Conservation (phyloP, 2,888 invertebrate genomes). For the Orthosia cruda region DNA sequence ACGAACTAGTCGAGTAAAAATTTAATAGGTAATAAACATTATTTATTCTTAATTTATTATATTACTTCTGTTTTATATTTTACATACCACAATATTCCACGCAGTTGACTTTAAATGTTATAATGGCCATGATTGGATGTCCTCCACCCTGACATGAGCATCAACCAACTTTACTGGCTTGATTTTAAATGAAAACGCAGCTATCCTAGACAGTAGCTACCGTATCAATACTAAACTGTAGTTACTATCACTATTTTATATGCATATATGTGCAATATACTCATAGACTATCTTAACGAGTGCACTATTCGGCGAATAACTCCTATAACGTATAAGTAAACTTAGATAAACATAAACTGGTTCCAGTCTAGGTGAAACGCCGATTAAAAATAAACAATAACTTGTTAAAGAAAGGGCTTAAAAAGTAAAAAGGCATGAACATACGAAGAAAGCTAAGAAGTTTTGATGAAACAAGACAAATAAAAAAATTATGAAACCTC, state of each 20-base stretch:
- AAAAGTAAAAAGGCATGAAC: too few species aligned
- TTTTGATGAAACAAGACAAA: too few species aligned
- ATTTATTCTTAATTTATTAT: background rate
- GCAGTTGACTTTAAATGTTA: constrained; percentile 61
- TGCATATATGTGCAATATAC: background rate
- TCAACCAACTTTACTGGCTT: background rate
- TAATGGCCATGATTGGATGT: constrained; percentile 45
- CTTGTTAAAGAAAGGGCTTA: too few species aligned
- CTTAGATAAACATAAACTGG: constrained; percentile 10
- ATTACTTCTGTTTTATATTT: background rate
- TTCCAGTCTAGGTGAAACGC: background rate
- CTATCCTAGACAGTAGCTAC: background rate
- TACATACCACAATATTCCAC: constrained; percentile 54
- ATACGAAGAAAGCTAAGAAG: too few species aligned
- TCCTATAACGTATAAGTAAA: background rate
- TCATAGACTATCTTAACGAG: constrained; percentile 23
- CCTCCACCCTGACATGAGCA: too few species aligned
- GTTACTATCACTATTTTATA: background rate
- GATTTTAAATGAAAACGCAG: background rate
- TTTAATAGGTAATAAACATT: background rate
- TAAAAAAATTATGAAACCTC: too few species aligned
- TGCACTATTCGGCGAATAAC: background rate
- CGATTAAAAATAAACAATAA: background rate
- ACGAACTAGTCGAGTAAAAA: background rate
- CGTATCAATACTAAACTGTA: background rate